Conservation (phyloP, 2,888 invertebrate species). For the Apamea crenata region DNA sequence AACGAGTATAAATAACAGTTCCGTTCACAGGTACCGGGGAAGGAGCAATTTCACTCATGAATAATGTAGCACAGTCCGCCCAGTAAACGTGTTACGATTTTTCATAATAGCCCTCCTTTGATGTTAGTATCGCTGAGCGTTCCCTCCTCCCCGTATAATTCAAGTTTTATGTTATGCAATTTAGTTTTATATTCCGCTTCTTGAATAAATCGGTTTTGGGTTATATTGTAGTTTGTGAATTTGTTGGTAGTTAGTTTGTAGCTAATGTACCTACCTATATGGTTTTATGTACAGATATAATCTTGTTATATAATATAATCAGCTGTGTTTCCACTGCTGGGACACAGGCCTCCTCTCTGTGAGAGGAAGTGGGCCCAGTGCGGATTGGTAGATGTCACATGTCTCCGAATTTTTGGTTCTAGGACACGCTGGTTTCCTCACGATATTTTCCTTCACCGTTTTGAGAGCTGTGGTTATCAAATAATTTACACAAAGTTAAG, state of each 20-base stretch:
- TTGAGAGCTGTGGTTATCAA: too few species aligned
- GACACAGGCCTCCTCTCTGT: too few species aligned
- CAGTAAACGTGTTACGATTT: slow-evolving; percentile 89
- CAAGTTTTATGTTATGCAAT: slow-evolving; percentile 81
- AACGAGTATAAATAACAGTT: slow-evolving; percentile 84
- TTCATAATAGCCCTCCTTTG: slow-evolving; percentile 88
- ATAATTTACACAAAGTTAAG: too few species aligned
- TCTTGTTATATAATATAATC: not conserved
- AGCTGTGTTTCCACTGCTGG: too few species aligned
- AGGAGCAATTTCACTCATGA: slow-evolving; percentile 87
- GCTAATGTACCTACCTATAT: not conserved
- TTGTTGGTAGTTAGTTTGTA: slow-evolving; percentile 22
- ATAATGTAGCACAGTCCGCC: slow-evolving; percentile 87
- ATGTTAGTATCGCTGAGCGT: slow-evolving; percentile 75
- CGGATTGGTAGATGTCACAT: too few species aligned
- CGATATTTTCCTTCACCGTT: too few species aligned
- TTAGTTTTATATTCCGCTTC: slow-evolving; percentile 79
- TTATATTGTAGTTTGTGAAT: slow-evolving; percentile 53
- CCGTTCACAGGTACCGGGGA: slow-evolving; percentile 77
- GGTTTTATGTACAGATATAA: not conserved
- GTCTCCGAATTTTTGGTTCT: too few species aligned
- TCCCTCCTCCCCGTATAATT: slow-evolving; percentile 73
- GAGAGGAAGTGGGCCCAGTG: too few species aligned
- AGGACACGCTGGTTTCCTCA: too few species aligned
- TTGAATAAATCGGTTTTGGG: slow-evolving; percentile 64